Evolutionary conservation across 1,140 invertebrate genomes (phyloP).

Genomic region (Sminthurinus signatus): DNA sequence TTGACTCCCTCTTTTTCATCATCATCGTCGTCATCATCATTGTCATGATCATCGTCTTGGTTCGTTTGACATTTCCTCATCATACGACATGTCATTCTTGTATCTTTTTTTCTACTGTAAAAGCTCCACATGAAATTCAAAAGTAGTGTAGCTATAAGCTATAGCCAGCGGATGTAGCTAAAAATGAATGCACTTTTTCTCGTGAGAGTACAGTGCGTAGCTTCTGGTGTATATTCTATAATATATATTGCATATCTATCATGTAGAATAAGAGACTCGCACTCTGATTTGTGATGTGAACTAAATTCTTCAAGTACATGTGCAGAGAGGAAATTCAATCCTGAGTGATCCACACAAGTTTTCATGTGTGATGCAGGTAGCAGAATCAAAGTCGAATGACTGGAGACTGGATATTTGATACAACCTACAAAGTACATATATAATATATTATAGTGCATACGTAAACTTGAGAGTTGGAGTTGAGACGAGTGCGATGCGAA

Average conservation of each 20-base stretch:
- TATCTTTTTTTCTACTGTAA: background rate
- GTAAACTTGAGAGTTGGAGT: too few relatives aligned
- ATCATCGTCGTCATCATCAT: background rate
- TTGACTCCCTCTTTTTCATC: background rate
- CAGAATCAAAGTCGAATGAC: too few relatives aligned
- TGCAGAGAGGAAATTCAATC: too few relatives aligned
- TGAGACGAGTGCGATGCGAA: too few relatives aligned
- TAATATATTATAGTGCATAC: too few relatives aligned
- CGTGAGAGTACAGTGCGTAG: background rate
- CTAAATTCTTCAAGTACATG: too few relatives aligned
- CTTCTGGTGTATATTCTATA: background rate
- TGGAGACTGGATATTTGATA: too few relatives aligned
- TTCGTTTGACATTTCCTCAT: slow-evolving; percentile 21
- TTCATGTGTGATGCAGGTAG: too few relatives aligned
- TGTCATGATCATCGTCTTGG: background rate
- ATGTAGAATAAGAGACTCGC: background rate
- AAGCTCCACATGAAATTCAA: background rate
- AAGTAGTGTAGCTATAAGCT: background rate
- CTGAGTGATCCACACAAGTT: too few relatives aligned
- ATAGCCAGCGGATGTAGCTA: background rate
- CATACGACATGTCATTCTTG: background rate
- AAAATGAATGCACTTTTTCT: background rate
- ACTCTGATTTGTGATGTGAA: background rate
- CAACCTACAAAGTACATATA: too few relatives aligned
- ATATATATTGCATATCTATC: background rate